Percentiles rank a stretch among this genome's conserved stretches.
These are phyloP conservation scores for Sapayoa aenigma DNA, from an alignment of 2,113 vertebrate genomes.

Conservation along the genomic window DNA sequence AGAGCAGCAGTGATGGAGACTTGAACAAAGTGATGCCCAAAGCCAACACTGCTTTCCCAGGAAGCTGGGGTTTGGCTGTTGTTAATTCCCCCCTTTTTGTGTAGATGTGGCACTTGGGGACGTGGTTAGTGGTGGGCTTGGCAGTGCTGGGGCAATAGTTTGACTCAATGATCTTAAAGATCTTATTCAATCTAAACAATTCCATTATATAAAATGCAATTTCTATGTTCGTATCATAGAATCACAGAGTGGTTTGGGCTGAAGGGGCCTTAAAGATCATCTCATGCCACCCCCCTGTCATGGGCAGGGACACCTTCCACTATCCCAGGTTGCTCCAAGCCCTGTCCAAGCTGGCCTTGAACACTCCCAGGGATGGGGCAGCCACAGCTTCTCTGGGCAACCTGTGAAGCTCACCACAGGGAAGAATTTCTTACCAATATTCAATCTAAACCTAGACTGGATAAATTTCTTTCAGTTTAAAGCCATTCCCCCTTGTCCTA, in stretches of 20 bases:
- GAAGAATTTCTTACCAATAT: neutral
- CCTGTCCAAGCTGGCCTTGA: fast-evolving
- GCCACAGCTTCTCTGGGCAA: neutral
- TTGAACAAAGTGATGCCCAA: fast-evolving
- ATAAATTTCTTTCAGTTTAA: neutral
- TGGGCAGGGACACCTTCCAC: neutral
- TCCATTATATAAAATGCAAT: neutral
- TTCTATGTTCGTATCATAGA: fast-evolving
- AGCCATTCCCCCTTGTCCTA: neutral
- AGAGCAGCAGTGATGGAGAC: neutral
- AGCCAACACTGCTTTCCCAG: neutral
- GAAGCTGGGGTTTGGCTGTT: neutral
- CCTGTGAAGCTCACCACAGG: neutral
- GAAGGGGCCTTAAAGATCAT: neutral
- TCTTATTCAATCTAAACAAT: neutral
- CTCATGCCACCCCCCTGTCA: neutral
- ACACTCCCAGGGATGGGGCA: neutral
- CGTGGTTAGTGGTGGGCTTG: neutral
- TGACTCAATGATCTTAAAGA: neutral
- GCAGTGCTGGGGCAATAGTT: neutral
- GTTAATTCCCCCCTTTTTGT: neutral
- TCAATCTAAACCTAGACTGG: neutral
- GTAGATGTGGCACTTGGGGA: neutral
- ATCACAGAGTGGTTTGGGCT: neutral
- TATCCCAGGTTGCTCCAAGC: fast-evolving